Conservation (phyloP, 2,113 vertebrate species). For the Lophius piscatorius region DNA sequence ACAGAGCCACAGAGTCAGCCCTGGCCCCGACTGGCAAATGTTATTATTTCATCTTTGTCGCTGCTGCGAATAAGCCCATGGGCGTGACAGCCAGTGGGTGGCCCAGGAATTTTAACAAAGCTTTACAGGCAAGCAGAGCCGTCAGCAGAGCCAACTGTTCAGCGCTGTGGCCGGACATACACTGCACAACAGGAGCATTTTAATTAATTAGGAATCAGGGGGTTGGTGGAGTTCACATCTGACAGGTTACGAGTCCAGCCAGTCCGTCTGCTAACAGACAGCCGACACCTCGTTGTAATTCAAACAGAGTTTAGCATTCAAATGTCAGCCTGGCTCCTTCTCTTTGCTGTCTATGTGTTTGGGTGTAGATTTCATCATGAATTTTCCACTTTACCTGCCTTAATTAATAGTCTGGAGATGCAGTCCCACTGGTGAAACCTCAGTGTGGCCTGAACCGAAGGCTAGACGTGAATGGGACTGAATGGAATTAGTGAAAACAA, state of each 20-base stretch:
- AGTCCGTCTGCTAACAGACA: constrained; percentile 44
- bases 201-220: constrained; percentile 70
- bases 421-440: too few relatives aligned
- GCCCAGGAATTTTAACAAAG: constrained; percentile 41
- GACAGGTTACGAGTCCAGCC: constrained; percentile 54
- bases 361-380: constrained; percentile 67
- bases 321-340: constrained; percentile 65
- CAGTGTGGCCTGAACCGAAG: constrained; percentile 40
- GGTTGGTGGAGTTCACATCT: constrained; percentile 29
- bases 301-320: constrained; percentile 58
- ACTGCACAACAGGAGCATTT: constrained; percentile 53
- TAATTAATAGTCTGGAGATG: constrained; percentile 37
- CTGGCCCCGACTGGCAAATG: constrained; percentile 59
- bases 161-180: constrained; percentile 24
- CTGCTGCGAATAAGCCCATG: constrained; percentile 54
- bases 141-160: constrained; percentile 32
- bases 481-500: background rate
- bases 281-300: constrained; percentile 64
- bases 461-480: constrained; percentile 35
- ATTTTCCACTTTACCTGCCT: constrained; percentile 60
- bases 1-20: constrained; percentile 49
- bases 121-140: constrained; percentile 31
- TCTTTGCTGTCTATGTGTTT: constrained; percentile 52
- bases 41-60: constrained; percentile 71
- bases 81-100: constrained; percentile 63